Evolutionary conservation across 1,140 invertebrate species (phyloP).

Genomic region (Marisa cornuarietis): DNA sequence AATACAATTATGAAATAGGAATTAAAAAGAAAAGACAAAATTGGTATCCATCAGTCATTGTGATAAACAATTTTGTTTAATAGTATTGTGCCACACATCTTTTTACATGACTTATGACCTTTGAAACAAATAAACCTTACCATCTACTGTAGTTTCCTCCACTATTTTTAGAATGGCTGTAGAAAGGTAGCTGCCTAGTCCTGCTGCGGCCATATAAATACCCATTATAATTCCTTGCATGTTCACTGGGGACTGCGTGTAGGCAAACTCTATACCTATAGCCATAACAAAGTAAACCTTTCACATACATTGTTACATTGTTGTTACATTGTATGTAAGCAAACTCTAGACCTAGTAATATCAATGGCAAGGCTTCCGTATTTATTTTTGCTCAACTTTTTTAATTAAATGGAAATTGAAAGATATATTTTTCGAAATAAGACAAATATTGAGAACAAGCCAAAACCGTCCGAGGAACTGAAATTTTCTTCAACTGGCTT

Average conservation of each 20-base stretch:
- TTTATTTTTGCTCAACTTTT: not conserved
- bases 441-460: too few species aligned
- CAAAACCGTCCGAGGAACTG: too few species aligned
- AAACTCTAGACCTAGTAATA: not conserved
- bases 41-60: not conserved
- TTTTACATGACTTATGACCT: too few species aligned
- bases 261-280: constrained; percentile 66
- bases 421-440: not conserved
- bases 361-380: not conserved
- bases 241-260: constrained; percentile 64
- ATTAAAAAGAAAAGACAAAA: not conserved
- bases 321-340: not conserved
- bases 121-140: constrained; percentile 12
- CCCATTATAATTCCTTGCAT: constrained; percentile 67
- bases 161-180: constrained; percentile 57
- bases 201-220: constrained; percentile 65
- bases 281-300: not conserved
- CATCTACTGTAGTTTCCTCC: constrained; percentile 32
- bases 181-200: constrained; percentile 65
- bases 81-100: too few species aligned
- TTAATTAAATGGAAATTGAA: not conserved
- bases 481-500: too few species aligned
- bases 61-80: too few species aligned
- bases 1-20: too few species aligned
- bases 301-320: not conserved